Base-by-base conservation (phyloP, 2,113 vertebrate genomes). In the Merops nubicus region DNA sequence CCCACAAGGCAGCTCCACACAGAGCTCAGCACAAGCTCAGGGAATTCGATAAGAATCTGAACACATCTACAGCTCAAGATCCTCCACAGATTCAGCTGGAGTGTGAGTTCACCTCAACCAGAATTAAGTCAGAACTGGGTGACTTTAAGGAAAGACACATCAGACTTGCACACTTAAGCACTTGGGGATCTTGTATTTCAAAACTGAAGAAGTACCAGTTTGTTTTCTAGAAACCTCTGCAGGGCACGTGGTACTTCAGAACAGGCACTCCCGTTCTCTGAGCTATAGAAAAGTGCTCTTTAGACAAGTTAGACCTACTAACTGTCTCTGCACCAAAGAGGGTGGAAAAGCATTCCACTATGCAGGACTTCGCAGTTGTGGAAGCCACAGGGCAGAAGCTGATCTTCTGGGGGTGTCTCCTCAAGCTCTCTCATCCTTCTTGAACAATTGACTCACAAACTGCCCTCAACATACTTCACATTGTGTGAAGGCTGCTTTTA, bases 341-440 rank as follows among this genome's bases (percentile, higher is more conserved):
- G 20, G 56, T 40, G 51, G 50, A 73, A 56, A 79, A 42, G 8
- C 1, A 0, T 38, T 15, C 11, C 0, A 11, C 59, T 29, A 65
- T 2, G 29, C 43, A 84, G n/a, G n/a, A n/a, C n/a, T n/a, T n/a
- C n/a, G n/a, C n/a, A n/a, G n/a, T n/a, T n/a, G n/a, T n/a, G n/a
- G n/a, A n/a, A n/a, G n/a, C n/a, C n/a, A n/a, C n/a, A n/a, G n/a
- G n/a, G n/a, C n/a, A n/a, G n/a, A n/a, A n/a, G n/a, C n/a, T n/a
- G n/a, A n/a, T n/a, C n/a, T n/a, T n/a, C n/a, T n/a, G n/a, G n/a
- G n/a, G n/a, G n/a, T n/a, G n/a, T n/a, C n/a, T n/a, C n/a, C n/a
- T n/a, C n/a, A n/a, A n/a, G n/a, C n/a, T n/a, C n/a, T n/a, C n/a
- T n/a, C n/a, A n/a, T n/a, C n/a, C n/a, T n/a, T n/a, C n/a, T n/a